A percentile compares a stretch with the other conserved stretches of the same genome.
phyloP scores from a whole-genome alignment of 1,140 invertebrate genomes.

The Calephelis virginiensis region DNA sequence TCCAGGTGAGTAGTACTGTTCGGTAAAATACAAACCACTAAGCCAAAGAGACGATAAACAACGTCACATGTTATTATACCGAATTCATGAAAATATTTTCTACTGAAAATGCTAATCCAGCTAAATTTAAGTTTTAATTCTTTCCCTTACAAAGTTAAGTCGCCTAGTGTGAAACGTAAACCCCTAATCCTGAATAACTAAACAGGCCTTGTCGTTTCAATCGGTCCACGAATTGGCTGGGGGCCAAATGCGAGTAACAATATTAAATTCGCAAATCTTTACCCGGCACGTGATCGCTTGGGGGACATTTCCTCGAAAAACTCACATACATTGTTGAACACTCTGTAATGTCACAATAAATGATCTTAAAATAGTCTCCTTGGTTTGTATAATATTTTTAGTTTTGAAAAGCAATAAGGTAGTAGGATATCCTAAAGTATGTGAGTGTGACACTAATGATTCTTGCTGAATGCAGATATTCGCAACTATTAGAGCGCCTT shows the following conservation, averaged over 20 bases:
- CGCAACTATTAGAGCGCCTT: too few species aligned
- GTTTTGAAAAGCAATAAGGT: too few species aligned
- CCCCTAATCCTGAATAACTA: conserved; percentile 22
- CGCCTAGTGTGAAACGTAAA: conserved; percentile 10
- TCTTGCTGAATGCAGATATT: too few species aligned
- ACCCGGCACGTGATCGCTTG: conserved; percentile 10
- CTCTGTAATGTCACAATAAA: background rate
- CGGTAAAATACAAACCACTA: too few species aligned
- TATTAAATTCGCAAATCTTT: conserved; percentile 33
- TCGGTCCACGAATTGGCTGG: conserved; percentile 19
- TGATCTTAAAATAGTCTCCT: background rate
- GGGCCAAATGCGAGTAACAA: conserved; percentile 25
- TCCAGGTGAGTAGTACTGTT: too few species aligned
- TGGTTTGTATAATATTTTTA: too few species aligned
- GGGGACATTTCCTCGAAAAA: conserved; percentile 14
- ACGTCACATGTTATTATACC: background rate
- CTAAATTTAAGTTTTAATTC: conserved; percentile 1
- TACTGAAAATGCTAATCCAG: background rate
- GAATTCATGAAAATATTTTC: background rate
- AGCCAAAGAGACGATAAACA: too few species aligned
- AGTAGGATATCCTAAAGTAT: too few species aligned
- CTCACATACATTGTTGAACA: background rate
- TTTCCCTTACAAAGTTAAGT: conserved; percentile 12
- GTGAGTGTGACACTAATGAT: too few species aligned
- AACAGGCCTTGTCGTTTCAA: conserved; percentile 23